Conservation (phyloP, 2,113 vertebrate genomes). For the Dermatemys mawii region DNA sequence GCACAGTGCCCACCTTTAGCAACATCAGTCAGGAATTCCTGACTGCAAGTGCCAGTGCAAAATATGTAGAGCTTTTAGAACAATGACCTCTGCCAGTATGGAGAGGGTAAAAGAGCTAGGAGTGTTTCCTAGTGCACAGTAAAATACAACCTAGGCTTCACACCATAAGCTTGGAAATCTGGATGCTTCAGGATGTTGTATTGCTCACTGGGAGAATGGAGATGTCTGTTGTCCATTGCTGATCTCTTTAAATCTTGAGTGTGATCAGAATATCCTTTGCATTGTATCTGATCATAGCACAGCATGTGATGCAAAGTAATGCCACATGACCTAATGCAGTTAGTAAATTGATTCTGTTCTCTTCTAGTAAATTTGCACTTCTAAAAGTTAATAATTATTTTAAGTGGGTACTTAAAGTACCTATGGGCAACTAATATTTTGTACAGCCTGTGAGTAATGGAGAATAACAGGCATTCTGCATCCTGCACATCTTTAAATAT, state of each 20-base stretch:
- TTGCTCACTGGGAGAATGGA: not conserved
- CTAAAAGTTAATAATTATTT: not conserved
- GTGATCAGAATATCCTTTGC: not conserved
- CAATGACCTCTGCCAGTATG: not conserved
- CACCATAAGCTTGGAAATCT: not conserved
- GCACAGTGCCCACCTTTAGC: not conserved
- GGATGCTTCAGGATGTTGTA: accelerated
- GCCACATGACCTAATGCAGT: too few species aligned
- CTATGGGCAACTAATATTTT: not conserved
- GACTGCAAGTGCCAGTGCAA: accelerated
- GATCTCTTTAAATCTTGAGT: not conserved
- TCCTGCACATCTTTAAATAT: conserved; percentile 19
- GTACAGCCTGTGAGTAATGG: not conserved
- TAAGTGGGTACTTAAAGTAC: not conserved
- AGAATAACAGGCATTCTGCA: not conserved
- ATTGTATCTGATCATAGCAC: not conserved
- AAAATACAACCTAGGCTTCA: not conserved
- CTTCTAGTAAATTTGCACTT: not conserved
- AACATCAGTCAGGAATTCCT: not conserved
- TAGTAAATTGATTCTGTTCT: not conserved
- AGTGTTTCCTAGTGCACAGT: accelerated
- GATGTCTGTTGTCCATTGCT: not conserved
- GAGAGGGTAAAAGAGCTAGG: not conserved
- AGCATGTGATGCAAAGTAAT: not conserved
- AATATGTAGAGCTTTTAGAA: not conserved